A percentile compares a stretch with the other conserved stretches of the same genome.
These are phyloP conservation scores for Tubulanus polymorphus DNA, from an alignment of 2,888 invertebrate species.

Conservation along the genomic window DNA sequence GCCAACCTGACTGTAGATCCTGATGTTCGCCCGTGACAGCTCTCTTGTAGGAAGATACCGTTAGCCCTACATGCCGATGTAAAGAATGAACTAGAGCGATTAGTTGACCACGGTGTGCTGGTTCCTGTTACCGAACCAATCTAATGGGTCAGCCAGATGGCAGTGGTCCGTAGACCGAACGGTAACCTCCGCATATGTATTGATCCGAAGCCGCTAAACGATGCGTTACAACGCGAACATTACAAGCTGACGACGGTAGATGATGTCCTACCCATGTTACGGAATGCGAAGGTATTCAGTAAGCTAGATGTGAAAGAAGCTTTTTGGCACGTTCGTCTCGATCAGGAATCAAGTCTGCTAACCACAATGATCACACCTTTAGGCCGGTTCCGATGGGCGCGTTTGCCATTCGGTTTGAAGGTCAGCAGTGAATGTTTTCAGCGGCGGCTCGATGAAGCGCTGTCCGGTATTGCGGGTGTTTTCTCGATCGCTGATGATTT, in stretches of 20 bases:
- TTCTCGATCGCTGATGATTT: conserved; percentile 19
- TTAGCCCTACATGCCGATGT: conserved; percentile 11
- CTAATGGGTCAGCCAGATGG: conserved; percentile 20
- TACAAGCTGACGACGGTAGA: conserved; percentile 7
- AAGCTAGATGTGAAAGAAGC: conserved; percentile 5
- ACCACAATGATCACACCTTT: conserved; percentile 13
- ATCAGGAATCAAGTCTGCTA: conserved; percentile 7
- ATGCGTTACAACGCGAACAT: conserved; percentile 5
- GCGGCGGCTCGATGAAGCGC: conserved; percentile 17
- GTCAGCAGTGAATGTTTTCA: conserved; percentile 25
- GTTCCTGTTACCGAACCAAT: conserved; percentile 10
- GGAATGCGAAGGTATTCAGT: conserved; percentile 2
- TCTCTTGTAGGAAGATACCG: conserved; percentile 10
- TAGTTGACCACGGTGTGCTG: conserved; percentile 13
- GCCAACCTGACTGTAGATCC: conserved; percentile 2
- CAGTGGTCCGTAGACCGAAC: conserved; percentile 9
- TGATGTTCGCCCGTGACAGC: conserved; percentile 5
- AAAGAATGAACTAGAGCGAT: conserved; percentile 2
- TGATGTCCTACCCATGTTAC: conserved; percentile 8
- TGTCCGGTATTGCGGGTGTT: conserved; percentile 13
- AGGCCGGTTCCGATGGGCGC: conserved; percentile 12
- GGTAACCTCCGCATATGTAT: conserved; percentile 18
- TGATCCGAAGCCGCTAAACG: conserved; percentile 20
- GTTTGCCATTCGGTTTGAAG: conserved; percentile 20
- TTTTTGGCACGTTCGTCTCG: conserved; percentile 9